Base-by-base conservation (phyloP, 2,888 invertebrate species). In the Bedellia somnulentella region DNA sequence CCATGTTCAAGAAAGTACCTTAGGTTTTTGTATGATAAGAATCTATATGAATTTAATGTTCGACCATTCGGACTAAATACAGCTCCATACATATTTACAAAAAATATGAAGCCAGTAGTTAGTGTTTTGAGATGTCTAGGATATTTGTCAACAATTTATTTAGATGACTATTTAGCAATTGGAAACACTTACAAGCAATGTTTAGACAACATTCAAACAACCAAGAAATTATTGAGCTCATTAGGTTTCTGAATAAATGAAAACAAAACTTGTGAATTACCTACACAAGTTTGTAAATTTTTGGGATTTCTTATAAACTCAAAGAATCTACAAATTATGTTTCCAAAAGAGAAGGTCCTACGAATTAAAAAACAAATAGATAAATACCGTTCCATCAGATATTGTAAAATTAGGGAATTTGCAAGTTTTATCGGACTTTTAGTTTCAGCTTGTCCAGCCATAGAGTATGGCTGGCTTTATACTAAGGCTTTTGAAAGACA, bases 31-130 rank as follows among this genome's bases (percentile, higher is more conserved):
- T 35, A 9, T 8, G 6, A 25, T 11, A 24, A 26, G 14, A 28
- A 22, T 15, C 8, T 34, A n/a, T 34, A 21, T 21, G 23, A 34
- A 31, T 34, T 34, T 29, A 27, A 34, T 22, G 34, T 34, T 14
- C 16, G 27, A 15, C 28, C 28, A 11, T 32, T 32, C 13, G 32
- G 21, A 4, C 13, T 29, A 8, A 22, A 22, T 12, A 29, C 23
- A 4, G 29, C 35, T 2, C 35, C 35, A 5, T 33, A 16, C 16
- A 30, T 35, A 5, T 37, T 31, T 24, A 37, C 35, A 5, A 37
- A 37, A 30, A 9, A 34, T 16, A 22, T 34, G 22, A 34, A 34
- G 31, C 36, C 36, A 10, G 31, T 37, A 3, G 24, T 33, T n/a
- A 16, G 12, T 11, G 17, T 35, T 16, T 22, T 37, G 10, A 32